phyloP scores from a whole-genome alignment of 2,797 vertebrate species.

The Sebastes dallii region DNA sequence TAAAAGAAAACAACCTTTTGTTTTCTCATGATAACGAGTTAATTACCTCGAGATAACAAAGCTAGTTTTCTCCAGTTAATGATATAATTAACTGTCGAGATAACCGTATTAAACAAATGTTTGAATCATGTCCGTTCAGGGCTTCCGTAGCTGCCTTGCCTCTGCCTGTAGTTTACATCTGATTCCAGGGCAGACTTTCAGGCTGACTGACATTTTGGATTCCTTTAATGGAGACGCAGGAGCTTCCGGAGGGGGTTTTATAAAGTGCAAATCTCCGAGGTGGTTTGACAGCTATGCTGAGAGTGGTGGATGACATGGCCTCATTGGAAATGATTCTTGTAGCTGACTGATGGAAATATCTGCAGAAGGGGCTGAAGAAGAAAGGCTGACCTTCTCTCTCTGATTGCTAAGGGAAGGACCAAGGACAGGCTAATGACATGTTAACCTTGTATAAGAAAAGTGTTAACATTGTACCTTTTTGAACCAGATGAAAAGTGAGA shows the following conservation, averaged over 20 bases:
- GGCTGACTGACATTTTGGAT: slow-evolving; percentile 33
- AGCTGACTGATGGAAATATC: slow-evolving; percentile 27
- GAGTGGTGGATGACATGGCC: slow-evolving; percentile 26
- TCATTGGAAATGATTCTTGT: slow-evolving; percentile 23
- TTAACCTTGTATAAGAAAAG: slow-evolving; percentile 9
- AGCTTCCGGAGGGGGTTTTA: slow-evolving; percentile 1
- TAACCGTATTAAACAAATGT: too few species aligned
- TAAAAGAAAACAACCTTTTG: too few species aligned
- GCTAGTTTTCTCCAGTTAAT: too few species aligned
- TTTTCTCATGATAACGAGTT: too few species aligned
- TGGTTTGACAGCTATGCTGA: slow-evolving; percentile 42
- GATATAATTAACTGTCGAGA: too few species aligned
- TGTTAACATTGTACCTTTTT: neutral
- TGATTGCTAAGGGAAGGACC: neutral
- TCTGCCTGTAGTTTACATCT: neutral
- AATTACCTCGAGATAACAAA: too few species aligned
- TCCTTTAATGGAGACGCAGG: neutral
- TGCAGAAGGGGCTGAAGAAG: slow-evolving; percentile 11
- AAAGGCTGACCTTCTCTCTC: slow-evolving; percentile 12
- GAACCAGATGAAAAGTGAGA: slow-evolving; percentile 1
- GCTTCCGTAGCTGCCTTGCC: neutral
- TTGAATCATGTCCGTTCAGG: too few species aligned
- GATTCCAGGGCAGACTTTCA: neutral
- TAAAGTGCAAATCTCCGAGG: slow-evolving; percentile 38
- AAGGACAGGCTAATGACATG: neutral